Conservation (phyloP, 2,797 vertebrate species). For the Myotis vivesi region DNA sequence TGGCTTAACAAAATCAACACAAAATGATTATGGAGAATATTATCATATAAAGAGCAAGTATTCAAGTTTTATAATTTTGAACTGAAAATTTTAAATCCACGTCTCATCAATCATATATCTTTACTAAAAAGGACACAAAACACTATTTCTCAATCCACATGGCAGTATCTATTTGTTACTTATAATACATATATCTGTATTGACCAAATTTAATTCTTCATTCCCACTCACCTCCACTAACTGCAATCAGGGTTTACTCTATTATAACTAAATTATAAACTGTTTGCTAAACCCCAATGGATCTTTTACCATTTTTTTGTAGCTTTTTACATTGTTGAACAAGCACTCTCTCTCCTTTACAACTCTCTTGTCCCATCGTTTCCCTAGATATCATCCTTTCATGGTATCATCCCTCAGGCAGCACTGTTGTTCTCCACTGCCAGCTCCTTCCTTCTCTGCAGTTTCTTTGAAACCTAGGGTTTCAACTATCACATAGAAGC, state of each 20-base stretch:
- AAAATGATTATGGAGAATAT: not conserved
- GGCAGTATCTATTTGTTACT: not conserved
- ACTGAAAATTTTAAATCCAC: not conserved
- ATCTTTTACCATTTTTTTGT: not conserved
- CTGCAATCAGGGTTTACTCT: not conserved
- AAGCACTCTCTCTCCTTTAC: not conserved
- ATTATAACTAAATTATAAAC: slow-evolving; percentile 19
- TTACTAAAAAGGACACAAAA: not conserved
- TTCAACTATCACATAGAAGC: not conserved
- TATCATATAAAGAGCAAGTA: not conserved
- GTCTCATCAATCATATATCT: not conserved
- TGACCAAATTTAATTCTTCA: not conserved
- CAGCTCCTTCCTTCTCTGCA: not conserved
- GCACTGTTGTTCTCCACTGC: not conserved
- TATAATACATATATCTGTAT: not conserved
- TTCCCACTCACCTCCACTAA: not conserved
- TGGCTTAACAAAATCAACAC: not conserved
- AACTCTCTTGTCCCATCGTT: not conserved
- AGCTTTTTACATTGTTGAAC: not conserved
- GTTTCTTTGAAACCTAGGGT: not conserved
- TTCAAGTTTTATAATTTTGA: not conserved
- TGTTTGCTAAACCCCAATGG: not conserved
- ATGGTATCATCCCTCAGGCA: not conserved
- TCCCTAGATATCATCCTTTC: not conserved
- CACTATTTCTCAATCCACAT: not conserved